phyloP scores from a whole-genome alignment of 2,888 invertebrate species.

The Oxycera nigricornis region DNA sequence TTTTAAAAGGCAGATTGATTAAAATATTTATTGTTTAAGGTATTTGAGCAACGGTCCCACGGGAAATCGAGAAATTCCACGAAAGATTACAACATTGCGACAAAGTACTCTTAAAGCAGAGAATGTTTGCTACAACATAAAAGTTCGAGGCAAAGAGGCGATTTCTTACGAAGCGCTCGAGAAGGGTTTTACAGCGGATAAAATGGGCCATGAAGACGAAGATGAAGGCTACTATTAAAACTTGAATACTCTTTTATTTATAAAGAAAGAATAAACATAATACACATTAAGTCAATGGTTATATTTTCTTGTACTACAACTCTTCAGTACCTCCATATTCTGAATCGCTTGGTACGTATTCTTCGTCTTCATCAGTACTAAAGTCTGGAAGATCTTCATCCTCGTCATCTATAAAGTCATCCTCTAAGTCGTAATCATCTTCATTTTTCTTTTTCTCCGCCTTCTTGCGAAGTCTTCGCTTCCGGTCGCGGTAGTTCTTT shows the following conservation, averaged over 20 bases:
- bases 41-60: conserved; percentile 63
- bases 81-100: conserved; percentile 74
- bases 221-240: conserved; percentile 63
- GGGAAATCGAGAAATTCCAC: conserved; percentile 69
- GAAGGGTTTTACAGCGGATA: conserved; percentile 45
- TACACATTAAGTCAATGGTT: neutral
- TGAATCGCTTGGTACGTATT: conserved; percentile 53
- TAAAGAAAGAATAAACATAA: neutral
- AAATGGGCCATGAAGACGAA: conserved; percentile 51
- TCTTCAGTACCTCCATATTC: conserved; percentile 46
- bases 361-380: conserved; percentile 50
- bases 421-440: conserved; percentile 58
- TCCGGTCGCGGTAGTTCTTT: conserved; percentile 47
- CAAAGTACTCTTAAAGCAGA: conserved; percentile 85
- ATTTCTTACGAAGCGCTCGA: conserved; percentile 64
- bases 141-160: conserved; percentile 81
- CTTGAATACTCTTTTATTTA: conserved; percentile 7
- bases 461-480: conserved; percentile 39
- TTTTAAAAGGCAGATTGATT: neutral
- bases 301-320: neutral
- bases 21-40: conserved; percentile 48
- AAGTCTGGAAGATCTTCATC: conserved; percentile 49
- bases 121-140: conserved; percentile 79
- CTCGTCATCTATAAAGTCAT: conserved; percentile 64
- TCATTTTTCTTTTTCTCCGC: conserved; percentile 56